Base-by-base conservation (phyloP, 2,888 invertebrate species). In the Aproaerema taeniolella region DNA sequence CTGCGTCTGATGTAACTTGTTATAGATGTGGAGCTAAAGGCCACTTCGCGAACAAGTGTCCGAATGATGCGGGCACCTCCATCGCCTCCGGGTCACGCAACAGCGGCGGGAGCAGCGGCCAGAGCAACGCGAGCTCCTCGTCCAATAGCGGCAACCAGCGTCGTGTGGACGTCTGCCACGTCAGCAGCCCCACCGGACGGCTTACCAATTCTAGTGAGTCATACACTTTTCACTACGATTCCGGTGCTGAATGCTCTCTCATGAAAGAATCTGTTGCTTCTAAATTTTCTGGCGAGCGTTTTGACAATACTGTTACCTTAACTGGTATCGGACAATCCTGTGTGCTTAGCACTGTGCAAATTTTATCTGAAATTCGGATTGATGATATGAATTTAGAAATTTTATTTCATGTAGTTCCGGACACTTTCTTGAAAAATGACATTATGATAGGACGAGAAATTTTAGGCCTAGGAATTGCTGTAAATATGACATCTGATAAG, bases 231-330 rank as follows among this genome's bases (percentile, higher is more conserved):
- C 9, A 6, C 8, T 47, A 25, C 10, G 42, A 42, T n/a, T n/a
- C n/a, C n/a, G n/a, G n/a, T n/a, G n/a, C n/a, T n/a, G n/a, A n/a
- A n/a, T n/a, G n/a, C n/a, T n/a, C n/a, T n/a, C n/a, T n/a, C n/a
- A n/a, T n/a, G n/a, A n/a, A n/a, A n/a, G n/a, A n/a, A n/a, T n/a
- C n/a, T n/a, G n/a, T n/a, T n/a, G n/a, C n/a, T n/a, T n/a, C n/a
- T n/a, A n/a, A n/a, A n/a, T n/a, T n/a, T 29, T 45, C 42, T 9
- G 44, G 44, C 1, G 37, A 37, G 16, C 37, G 41, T 6, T 5
- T 33, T 1, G 30, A 36, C 3, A 38, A 37, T 16, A 17, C 12
- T 16, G 39, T 46, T n/a, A 13, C 5, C 4, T 15, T 46, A n/a
- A 37, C 38, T 28, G 43, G 46, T 2, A 28, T 39, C 14, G 32